Evolutionary conservation across 2,113 vertebrate species (phyloP).

Genomic region (Pedetes capensis): DNA sequence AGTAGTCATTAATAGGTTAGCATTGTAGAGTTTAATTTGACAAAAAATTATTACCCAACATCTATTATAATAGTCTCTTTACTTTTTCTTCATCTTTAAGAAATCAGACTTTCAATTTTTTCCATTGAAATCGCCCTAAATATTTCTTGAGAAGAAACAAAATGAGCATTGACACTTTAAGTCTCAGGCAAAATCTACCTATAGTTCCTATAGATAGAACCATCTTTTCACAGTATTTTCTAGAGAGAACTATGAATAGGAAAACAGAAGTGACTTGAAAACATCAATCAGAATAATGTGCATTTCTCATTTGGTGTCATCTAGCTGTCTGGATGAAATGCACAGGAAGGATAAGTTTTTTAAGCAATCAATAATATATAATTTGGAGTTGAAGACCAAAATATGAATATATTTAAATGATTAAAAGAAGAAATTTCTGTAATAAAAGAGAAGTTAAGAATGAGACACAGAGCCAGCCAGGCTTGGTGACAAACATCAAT

Average conservation of each 20-base stretch:
- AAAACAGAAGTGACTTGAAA: not conserved
- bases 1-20: not conserved
- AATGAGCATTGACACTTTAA: not conserved
- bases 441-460: not conserved
- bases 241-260: not conserved
- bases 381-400: not conserved
- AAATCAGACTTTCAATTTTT: not conserved
- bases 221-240: not conserved
- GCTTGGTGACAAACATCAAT: too few relatives aligned
- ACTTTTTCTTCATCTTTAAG: not conserved
- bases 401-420: not conserved
- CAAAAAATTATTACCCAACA: not conserved
- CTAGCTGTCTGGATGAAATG: not conserved
- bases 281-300: not conserved
- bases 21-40: not conserved
- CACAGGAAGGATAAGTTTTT: not conserved
- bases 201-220: not conserved
- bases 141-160: not conserved
- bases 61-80: not conserved
- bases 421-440: not conserved
- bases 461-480: not conserved
- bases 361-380: not conserved
- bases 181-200: not conserved
- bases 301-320: not conserved
- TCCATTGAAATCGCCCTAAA: not conserved